A percentile compares a stretch with the other conserved stretches of the same genome.
Conservation (phyloP, 2,797 vertebrate species). For the Oryzias sinensis region DNA sequence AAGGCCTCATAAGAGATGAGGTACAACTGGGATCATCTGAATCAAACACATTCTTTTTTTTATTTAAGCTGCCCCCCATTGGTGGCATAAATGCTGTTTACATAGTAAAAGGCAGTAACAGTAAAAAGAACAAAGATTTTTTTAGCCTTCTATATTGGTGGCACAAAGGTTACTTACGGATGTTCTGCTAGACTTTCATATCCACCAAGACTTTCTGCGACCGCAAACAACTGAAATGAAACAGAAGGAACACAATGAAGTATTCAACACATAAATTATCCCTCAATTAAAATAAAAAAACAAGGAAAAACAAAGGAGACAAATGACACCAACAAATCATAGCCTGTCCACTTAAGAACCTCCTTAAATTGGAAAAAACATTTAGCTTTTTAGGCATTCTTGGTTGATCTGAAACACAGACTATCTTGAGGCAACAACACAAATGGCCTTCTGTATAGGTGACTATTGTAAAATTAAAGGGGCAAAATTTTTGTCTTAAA, state of each 20-base stretch:
- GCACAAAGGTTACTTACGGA: slow-evolving; percentile 84
- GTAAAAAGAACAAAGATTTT: not conserved
- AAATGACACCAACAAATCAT: not conserved
- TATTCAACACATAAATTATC: not conserved
- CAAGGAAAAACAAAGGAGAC: not conserved
- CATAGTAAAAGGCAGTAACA: not conserved
- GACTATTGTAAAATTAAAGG: no score
- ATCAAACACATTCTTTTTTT: not conserved
- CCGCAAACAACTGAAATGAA: slow-evolving; percentile 78
- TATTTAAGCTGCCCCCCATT: slow-evolving; percentile 57
- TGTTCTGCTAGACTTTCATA: slow-evolving; percentile 94
- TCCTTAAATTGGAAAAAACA: no score
- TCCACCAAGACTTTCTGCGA: slow-evolving; percentile 93
- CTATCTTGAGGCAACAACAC: no score
- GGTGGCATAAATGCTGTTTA: slow-evolving; percentile 9
- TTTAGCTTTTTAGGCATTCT: no score
- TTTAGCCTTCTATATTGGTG: not conserved
- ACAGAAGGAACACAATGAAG: not conserved
- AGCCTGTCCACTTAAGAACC: not conserved
- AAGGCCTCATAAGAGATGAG: slow-evolving; percentile 7
- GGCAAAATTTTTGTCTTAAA: no score
- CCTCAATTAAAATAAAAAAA: not conserved
- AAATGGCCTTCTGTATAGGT: no score
- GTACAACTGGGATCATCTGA: not conserved
- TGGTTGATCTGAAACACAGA: no score